These are phyloP conservation scores for Laticauda laticaudata DNA, from an alignment of 2,113 vertebrate genomes.

Conservation along the genomic window DNA sequence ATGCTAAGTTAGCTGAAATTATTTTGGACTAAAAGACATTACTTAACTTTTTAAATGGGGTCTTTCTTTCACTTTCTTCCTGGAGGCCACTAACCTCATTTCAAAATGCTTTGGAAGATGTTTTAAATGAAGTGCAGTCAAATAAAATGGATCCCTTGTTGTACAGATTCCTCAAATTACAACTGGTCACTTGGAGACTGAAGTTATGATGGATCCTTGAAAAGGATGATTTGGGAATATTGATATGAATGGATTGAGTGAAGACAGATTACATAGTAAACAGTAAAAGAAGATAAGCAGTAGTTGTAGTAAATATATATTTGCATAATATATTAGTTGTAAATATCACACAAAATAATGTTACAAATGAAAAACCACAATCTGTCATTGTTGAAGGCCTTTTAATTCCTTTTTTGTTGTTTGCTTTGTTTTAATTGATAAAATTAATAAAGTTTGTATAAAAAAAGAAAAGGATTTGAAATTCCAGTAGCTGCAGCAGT, in stretches of 20 bases:
- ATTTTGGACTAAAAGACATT: neutral
- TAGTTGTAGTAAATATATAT: too few species aligned
- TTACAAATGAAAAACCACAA: too few species aligned
- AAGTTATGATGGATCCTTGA: neutral
- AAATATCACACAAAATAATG: too few species aligned
- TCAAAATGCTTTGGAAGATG: neutral
- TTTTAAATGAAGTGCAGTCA: neutral
- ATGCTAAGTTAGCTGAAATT: neutral
- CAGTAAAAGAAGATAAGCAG: too few species aligned
- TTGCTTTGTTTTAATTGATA: too few species aligned
- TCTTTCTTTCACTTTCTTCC: neutral
- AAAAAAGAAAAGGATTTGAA: neutral
- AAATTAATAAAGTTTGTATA: too few species aligned
- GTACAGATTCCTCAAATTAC: neutral
- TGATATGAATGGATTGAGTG: too few species aligned
- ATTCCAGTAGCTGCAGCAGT: neutral
- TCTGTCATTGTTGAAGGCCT: too few species aligned
- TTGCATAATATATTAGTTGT: too few species aligned
- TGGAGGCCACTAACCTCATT: neutral
- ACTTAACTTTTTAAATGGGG: neutral
- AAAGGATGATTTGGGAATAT: neutral
- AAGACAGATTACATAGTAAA: too few species aligned
- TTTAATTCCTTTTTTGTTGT: too few species aligned
- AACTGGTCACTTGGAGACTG: neutral
- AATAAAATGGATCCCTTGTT: neutral